These are phyloP conservation scores for Dreissena rostriformis DNA, from an alignment of 1,140 invertebrate species.

Conservation along the genomic window DNA sequence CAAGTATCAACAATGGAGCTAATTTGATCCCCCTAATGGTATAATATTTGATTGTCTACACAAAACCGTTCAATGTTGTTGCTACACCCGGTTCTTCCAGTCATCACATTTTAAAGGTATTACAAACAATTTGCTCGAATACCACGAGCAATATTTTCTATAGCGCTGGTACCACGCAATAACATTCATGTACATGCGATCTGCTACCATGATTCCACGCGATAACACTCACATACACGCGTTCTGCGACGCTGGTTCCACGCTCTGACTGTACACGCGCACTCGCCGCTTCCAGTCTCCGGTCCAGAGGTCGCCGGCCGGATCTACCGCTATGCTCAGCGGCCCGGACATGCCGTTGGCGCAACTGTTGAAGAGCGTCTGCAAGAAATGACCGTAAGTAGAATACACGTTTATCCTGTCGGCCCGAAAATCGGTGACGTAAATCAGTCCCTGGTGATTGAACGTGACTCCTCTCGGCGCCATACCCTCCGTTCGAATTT, in stretches of 20 bases:
- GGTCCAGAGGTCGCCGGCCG: conserved; percentile 38
- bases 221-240: too few relatives aligned
- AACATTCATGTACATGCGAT: too few relatives aligned
- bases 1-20: too few relatives aligned
- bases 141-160: too few relatives aligned
- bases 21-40: too few relatives aligned
- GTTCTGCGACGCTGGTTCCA: neutral
- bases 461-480: conserved; percentile 38
- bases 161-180: too few relatives aligned
- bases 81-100: too few relatives aligned
- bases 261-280: conserved; percentile 29
- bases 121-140: too few relatives aligned
- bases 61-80: too few relatives aligned
- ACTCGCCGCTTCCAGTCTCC: conserved; percentile 50
- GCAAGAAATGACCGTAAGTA: conserved; percentile 40
- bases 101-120: too few relatives aligned
- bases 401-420: conserved; percentile 51
- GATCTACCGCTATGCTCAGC: conserved; percentile 36
- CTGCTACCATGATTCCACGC: too few relatives aligned
- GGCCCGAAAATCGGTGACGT: conserved; percentile 42
- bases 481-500: conserved; percentile 47
- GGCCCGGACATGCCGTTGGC: conserved; percentile 34
- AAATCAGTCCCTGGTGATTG: conserved; percentile 42
- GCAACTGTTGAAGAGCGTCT: conserved; percentile 10
- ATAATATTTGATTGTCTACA: too few relatives aligned